Percentiles rank a stretch among this genome's conserved stretches.
Conservation (phyloP, 2,888 invertebrate genomes). For the Lamellibrachia columna region DNA sequence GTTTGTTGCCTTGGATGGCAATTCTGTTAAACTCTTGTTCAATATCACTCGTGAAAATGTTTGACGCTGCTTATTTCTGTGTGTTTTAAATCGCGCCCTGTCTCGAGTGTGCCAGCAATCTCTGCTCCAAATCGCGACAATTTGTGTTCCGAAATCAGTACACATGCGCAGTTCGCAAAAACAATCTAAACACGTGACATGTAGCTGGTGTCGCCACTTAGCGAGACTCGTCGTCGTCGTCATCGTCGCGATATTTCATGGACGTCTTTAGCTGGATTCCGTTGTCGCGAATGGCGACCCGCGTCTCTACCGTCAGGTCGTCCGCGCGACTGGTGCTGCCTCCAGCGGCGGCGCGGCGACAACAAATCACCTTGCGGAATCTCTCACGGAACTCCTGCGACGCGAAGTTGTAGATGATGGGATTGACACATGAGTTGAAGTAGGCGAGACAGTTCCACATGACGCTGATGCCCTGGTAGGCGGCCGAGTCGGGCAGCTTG, state of each 20-base stretch:
- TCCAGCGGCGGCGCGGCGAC: not conserved
- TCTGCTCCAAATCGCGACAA: not conserved
- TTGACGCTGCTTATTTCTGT: too few relatives aligned
- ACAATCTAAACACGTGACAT: not conserved
- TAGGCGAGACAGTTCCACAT: constrained; percentile 45
- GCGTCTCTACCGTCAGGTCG: not conserved
- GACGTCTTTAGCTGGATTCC: not conserved
- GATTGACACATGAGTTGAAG: constrained; percentile 46
- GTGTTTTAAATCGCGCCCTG: too few relatives aligned
- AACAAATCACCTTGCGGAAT: constrained; percentile 32
- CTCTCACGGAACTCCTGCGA: constrained; percentile 45
- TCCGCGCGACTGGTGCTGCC: not conserved
- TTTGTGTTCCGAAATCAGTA: not conserved
- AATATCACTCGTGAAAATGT: too few relatives aligned
- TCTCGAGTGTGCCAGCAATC: too few relatives aligned
- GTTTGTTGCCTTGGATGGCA: not conserved
- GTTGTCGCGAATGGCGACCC: not conserved
- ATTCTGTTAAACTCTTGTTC: too few relatives aligned
- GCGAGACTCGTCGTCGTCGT: not conserved
- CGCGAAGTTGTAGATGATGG: constrained; percentile 46
- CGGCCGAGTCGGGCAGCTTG: constrained; percentile 27
- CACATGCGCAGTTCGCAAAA: not conserved
- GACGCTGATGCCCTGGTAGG: constrained; percentile 38
- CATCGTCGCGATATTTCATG: not conserved
- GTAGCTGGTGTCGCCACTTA: not conserved